Evolutionary conservation across 2,113 vertebrate genomes (phyloP).

Genomic region (Pica pica): DNA sequence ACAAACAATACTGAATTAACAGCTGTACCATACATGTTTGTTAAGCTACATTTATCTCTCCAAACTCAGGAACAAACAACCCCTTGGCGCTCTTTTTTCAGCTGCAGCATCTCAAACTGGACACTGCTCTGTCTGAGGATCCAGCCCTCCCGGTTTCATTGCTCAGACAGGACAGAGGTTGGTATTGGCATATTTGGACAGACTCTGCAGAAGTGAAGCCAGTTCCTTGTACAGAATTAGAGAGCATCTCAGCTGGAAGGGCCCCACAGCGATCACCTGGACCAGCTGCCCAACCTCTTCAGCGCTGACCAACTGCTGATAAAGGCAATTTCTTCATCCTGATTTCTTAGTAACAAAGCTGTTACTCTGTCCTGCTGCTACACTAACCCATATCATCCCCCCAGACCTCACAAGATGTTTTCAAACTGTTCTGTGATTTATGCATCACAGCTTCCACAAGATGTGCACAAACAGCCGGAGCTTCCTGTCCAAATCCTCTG

Average conservation of each 20-base stretch:
- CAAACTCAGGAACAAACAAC: background rate
- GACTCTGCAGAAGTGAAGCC: background rate
- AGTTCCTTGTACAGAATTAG: background rate
- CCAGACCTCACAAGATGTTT: background rate
- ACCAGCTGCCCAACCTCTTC: background rate
- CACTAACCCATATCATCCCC: background rate
- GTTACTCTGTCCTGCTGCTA: background rate
- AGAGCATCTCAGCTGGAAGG: background rate
- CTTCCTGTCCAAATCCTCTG: background rate
- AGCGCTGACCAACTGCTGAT: rapidly evolving
- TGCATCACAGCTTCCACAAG: background rate
- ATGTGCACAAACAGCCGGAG: rapidly evolving
- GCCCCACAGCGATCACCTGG: rapidly evolving
- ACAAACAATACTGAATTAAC: background rate
- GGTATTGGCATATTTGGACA: background rate
- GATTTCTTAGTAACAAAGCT: background rate
- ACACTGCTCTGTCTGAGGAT: background rate
- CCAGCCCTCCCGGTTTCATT: background rate
- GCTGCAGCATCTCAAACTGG: background rate
- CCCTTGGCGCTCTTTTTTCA: background rate
- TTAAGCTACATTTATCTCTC: background rate
- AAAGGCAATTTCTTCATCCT: background rate
- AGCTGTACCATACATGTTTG: background rate
- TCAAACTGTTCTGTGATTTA: background rate
- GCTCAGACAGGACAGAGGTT: background rate